phyloP scores from a whole-genome alignment of 2,797 vertebrate species.

The Leptatherina wallacei region DNA sequence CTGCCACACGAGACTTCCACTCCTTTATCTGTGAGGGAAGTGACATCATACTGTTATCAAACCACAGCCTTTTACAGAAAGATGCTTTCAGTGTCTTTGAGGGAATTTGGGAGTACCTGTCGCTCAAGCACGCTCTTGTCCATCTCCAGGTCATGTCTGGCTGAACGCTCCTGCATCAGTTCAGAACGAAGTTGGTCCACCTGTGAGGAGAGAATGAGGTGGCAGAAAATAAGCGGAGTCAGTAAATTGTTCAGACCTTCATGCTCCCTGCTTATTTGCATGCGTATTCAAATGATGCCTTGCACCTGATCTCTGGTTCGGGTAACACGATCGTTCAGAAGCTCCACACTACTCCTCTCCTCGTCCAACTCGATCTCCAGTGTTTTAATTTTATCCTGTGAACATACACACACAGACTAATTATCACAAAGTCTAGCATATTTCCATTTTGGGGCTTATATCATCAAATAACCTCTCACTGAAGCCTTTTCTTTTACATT shows the following conservation, averaged over 20 bases:
- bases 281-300: slow-evolving; percentile 38
- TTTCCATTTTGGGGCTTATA: background rate
- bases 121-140: slow-evolving; percentile 92
- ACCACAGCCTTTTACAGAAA: background rate
- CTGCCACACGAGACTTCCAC: slow-evolving; percentile 88
- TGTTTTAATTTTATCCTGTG: slow-evolving; percentile 89
- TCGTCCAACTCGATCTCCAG: slow-evolving; percentile 93
- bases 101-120: slow-evolving; percentile 81
- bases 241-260: background rate
- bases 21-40: slow-evolving; percentile 87
- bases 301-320: slow-evolving; percentile 91
- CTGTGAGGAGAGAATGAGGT: slow-evolving; percentile 65
- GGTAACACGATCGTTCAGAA: slow-evolving; percentile 88
- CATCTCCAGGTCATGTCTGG: slow-evolving; percentile 93
- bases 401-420: slow-evolving; percentile 1
- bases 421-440: background rate
- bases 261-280: slow-evolving; percentile 40
- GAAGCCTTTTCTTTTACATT: no score
- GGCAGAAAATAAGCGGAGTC: background rate
- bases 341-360: slow-evolving; percentile 88
- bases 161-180: slow-evolving; percentile 92
- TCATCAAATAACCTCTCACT: background rate
- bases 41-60: background rate
- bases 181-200: slow-evolving; percentile 92
- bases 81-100: background rate